phyloP scores from a whole-genome alignment of 2,888 invertebrate species.

The Eilema depressum region DNA sequence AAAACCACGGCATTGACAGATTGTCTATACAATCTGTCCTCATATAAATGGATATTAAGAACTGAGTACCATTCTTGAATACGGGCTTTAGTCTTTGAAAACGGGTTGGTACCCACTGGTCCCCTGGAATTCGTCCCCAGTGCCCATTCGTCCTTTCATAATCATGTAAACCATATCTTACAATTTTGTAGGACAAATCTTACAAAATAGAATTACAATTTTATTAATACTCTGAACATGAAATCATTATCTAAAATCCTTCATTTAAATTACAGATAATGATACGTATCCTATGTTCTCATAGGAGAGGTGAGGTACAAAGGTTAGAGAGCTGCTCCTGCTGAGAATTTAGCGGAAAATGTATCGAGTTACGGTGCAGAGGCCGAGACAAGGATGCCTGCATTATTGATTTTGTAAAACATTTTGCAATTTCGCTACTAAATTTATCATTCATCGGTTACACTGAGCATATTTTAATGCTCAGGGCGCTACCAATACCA shows the following conservation, averaged over 20 bases:
- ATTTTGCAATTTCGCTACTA: not conserved
- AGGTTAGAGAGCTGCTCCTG: not conserved
- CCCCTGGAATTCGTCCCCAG: no score
- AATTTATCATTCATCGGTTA: not conserved
- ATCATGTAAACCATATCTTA: not conserved
- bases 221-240: not conserved
- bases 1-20: no score
- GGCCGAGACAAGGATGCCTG: not conserved
- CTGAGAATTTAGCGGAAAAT: not conserved
- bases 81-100: no score
- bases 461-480: no score
- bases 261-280: not conserved
- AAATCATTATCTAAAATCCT: not conserved
- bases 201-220: not conserved
- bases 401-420: slow-evolving; percentile 6
- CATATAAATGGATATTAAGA: no score
- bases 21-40: no score
- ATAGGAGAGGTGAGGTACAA: slow-evolving; percentile 7
- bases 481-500: no score
- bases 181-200: not conserved
- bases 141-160: no score
- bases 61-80: no score
- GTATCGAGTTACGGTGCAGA: slow-evolving; percentile 8
- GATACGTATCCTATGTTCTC: not conserved
- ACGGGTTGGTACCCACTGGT: no score